A percentile compares a stretch with the other conserved stretches of the same genome.
Evolutionary conservation across 2,113 vertebrate genomes (phyloP).

Genomic region (Microtus oregoni): DNA sequence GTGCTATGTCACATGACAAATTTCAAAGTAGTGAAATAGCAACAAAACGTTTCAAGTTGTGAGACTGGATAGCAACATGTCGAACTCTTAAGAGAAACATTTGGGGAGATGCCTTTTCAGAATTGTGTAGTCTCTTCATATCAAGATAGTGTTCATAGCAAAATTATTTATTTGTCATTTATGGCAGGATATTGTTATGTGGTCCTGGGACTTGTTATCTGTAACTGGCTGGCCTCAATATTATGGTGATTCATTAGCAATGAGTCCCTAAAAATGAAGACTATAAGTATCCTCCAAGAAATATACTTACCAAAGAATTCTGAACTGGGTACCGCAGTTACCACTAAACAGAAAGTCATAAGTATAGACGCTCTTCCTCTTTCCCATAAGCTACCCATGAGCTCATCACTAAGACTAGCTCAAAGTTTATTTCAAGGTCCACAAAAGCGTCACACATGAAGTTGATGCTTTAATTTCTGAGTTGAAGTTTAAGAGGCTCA

Average conservation of each 20-base stretch:
- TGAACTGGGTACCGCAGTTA: background rate
- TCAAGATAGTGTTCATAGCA: background rate
- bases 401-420: accelerated
- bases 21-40: background rate
- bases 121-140: background rate
- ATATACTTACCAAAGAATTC: background rate
- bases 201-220: background rate
- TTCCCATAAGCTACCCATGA: background rate
- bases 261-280: background rate
- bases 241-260: background rate
- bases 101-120: background rate
- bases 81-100: background rate
- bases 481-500: background rate
- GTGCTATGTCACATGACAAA: background rate
- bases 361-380: background rate
- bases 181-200: background rate
- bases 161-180: background rate
- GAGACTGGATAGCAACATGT: background rate
- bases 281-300: background rate
- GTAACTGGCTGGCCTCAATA: background rate
- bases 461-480: background rate
- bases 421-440: background rate
- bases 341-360: background rate
- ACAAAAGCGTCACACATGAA: background rate
- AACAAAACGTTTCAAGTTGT: background rate